Evolutionary conservation across 2,888 invertebrate species (phyloP), one percentile per base, ranked within the genome.

Genomic region (Cephus pulcher): DNA sequence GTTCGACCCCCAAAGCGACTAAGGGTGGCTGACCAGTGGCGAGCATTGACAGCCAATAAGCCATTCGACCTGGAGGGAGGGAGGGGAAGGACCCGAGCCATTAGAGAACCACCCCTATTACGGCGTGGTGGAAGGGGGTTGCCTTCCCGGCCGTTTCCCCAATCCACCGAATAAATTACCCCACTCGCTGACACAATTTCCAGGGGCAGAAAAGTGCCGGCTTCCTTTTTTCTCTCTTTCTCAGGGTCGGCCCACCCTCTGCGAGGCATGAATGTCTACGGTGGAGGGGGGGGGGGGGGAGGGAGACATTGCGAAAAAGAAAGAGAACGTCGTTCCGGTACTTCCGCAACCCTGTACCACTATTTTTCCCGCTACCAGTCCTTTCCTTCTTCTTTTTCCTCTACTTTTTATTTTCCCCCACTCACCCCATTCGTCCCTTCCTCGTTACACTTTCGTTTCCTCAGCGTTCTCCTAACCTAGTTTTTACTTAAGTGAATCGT

Each of bases 21-120:
- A 15, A 15, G 15, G 75, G 77, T 80, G 35, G 40, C 73, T 81
- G 76, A 81, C 74, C 79, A 40, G 75, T 76, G 80, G 80, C 78
- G 82, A 82, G 80, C 82, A 85, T 84, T 83, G 83, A 82, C 84
- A 82, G 84, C 82, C 86, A 86, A 88, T 88, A 88, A 88, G 83
- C 83, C 81, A 83, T 87, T 83, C 80, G 77, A 40, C 74, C 34
- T 79, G 71, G 76, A 30, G 70, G 11, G 1, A 1, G 11, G 11
- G 11, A 11, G 3, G 35, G 35, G 11, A 3, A 11, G 40, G 35
- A 40, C 73, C 69, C 23, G 74, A 75, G 34, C 79, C 80, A 82
- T 86, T 85, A 84, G 75, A 75, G 73, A 69, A 34, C 75, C 68
- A 34, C 30, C 77, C 56, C 75, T 76, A 71, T 76, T 74, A 73